Evolutionary conservation across 2,113 vertebrate genomes (phyloP), one percentile per base, ranked within the genome.

Genomic region (Xiphophorus maculatus): DNA sequence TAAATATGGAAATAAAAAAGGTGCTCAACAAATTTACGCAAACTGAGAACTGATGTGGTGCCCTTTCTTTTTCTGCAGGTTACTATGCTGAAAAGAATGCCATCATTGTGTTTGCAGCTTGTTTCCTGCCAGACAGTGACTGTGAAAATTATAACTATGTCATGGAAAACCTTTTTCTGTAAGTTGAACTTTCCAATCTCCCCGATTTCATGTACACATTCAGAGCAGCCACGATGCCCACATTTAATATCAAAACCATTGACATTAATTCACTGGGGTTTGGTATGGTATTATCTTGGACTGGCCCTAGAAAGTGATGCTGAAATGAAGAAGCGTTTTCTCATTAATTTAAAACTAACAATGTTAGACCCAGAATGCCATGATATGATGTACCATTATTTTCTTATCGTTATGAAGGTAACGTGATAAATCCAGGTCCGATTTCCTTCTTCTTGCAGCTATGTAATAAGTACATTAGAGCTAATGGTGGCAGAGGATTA

Each of bases 91-190:
- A 98, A 81, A 93, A 96, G 87, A 97, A 99, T 90, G 97, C 98
- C 81, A 99, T 99, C 93, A 97, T 99, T 88, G 97, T 99, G 80
- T 99, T 99, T 90, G 96, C 98, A 0, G 97, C 97, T 14, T 99
- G 98, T 87, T 98, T 97, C 91, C 95, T 99, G 87, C 98, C 98
- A 28, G 98, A 99, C 91, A 99, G 97, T 88, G 94, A 95, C 94
- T 95, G 94, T 86, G 90, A 95, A 25, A 97, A 98, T 90, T 99
- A 99, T 94, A 95, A 95, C 81, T 97, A 98, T 93, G 96, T 99
- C 76, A 99, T 99, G 98, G 98, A 99, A 95, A 98, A 99, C 85
- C 97, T 99, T 93, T 99, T 99, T 85, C 93, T 99, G 98, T 99
- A 90, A 97, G 97, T 70, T 29, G 74, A 63, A 17, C n/a, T 48